Evolutionary conservation across 2,113 vertebrate species (phyloP).

Genomic region (Carassius gibelio): DNA sequence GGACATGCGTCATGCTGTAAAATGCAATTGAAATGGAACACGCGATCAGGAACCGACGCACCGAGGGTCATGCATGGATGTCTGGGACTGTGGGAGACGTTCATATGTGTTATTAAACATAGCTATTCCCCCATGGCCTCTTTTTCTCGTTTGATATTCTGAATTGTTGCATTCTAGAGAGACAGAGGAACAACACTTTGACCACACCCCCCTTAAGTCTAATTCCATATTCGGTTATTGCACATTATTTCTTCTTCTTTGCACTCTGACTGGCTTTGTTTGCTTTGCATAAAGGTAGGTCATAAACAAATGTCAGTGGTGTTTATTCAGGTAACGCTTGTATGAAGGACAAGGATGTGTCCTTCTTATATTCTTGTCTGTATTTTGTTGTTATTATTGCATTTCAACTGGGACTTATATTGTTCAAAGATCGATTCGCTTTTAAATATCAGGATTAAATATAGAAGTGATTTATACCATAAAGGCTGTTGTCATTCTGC

Average conservation of each 20-base stretch:
- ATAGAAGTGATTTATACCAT: neutral
- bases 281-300: neutral
- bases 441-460: neutral
- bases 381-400: neutral
- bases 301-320: neutral
- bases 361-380: conserved; percentile 4
- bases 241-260: neutral
- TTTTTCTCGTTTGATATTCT: neutral
- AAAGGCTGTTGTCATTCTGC: neutral
- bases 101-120: neutral
- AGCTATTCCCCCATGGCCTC: neutral
- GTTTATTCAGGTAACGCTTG: conserved; percentile 7
- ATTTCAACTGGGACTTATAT: neutral
- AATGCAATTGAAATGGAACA: neutral
- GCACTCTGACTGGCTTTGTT: conserved; percentile 9
- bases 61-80: neutral
- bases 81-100: neutral
- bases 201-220: conserved; percentile 23
- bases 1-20: conserved; percentile 27
- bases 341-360: conserved; percentile 20
- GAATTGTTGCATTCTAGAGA: neutral
- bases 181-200: neutral
- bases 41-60: neutral
- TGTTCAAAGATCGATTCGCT: neutral
- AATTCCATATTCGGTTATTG: neutral